Percentiles rank a stretch among this genome's conserved stretches.
Conservation (phyloP, 2,113 vertebrate species). For the Heteronetta atricapilla region DNA sequence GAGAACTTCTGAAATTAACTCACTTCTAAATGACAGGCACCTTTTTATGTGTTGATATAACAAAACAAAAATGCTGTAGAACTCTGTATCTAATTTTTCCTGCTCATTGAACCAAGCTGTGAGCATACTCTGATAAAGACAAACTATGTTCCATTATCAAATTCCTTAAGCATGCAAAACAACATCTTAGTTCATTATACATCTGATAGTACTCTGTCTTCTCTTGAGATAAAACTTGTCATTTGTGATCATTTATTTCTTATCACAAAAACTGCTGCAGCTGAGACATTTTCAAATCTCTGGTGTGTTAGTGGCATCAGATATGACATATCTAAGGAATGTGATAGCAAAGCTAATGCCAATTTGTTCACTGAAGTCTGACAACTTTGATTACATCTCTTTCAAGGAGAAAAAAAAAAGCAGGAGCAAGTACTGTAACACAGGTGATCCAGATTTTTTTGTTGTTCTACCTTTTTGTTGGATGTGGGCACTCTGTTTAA, state of each 20-base stretch:
- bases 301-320: neutral
- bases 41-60: neutral
- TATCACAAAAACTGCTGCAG: neutral
- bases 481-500: neutral
- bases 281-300: neutral
- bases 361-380: constrained; percentile 19
- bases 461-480: neutral
- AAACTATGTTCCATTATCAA: neutral
- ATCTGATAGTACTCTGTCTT: neutral
- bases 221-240: constrained; percentile 7
- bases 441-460: neutral
- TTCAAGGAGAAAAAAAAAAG: neutral
- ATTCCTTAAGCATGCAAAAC: neutral
- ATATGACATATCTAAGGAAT: neutral
- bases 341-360: neutral
- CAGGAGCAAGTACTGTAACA: neutral
- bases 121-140: neutral
- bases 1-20: neutral
- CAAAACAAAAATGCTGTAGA: neutral
- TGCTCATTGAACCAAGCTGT: neutral
- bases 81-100: neutral
- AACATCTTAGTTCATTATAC: neutral
- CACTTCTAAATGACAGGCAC: neutral
- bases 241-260: constrained; percentile 10
- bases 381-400: constrained; percentile 1